phyloP scores from a whole-genome alignment of 2,113 vertebrate species.

The Oreochromis aureus region DNA sequence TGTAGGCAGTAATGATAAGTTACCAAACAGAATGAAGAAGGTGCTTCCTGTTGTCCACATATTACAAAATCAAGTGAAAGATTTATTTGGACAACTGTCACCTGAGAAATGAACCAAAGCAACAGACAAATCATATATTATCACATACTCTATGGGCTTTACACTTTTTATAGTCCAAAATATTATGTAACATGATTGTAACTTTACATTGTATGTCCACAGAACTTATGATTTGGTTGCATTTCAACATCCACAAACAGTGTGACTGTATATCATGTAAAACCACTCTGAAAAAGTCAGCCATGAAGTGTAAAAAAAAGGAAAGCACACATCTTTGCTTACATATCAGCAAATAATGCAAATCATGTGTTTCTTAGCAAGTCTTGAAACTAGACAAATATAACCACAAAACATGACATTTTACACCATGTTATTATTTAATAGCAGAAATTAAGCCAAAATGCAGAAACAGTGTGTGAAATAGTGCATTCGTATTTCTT shows the following conservation, averaged over 20 bases:
- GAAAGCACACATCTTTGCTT: neutral
- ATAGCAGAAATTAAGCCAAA: neutral
- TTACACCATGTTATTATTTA: neutral
- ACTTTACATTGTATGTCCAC: neutral
- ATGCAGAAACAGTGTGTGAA: neutral
- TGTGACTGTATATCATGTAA: neutral
- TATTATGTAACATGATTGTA: neutral
- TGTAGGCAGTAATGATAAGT: neutral
- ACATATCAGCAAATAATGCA: neutral
- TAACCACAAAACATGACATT: neutral
- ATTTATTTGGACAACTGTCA: neutral
- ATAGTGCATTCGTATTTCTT: no score
- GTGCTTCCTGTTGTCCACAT: neutral
- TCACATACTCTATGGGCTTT: neutral
- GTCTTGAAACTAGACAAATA: neutral
- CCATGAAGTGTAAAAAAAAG: neutral
- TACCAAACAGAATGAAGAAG: neutral
- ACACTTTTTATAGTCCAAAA: neutral
- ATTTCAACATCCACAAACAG: neutral
- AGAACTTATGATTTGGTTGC: neutral
- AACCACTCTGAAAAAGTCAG: neutral
- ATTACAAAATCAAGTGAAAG: neutral
- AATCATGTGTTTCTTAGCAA: neutral
- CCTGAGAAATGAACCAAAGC: neutral
- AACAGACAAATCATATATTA: neutral